phyloP scores from a whole-genome alignment of 2,113 vertebrate species.

The Aldabrachelys gigantea region DNA sequence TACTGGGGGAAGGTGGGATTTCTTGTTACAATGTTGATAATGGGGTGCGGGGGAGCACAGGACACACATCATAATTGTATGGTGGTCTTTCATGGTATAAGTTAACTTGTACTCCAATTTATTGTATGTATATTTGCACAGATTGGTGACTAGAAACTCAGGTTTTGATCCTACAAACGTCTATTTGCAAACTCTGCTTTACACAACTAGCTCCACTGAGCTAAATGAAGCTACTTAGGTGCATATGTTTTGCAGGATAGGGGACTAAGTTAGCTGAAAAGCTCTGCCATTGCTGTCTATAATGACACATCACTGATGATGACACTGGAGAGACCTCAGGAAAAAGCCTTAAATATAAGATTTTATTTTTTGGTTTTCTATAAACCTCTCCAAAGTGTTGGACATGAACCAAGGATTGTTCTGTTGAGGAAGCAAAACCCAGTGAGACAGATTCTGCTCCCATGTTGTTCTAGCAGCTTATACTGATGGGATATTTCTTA shows the following conservation, averaged over 20 bases:
- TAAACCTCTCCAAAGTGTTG: neutral
- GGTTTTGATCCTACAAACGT: neutral
- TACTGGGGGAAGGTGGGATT: neutral
- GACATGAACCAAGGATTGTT: neutral
- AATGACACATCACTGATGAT: neutral
- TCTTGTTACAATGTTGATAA: neutral
- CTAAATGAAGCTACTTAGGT: neutral
- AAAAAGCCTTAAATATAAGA: neutral
- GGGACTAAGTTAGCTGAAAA: neutral
- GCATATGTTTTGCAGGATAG: neutral
- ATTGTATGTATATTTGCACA: neutral
- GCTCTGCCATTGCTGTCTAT: neutral
- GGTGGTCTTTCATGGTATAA: fast-evolving
- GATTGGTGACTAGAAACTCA: neutral
- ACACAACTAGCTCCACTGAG: neutral
- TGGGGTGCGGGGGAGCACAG: neutral
- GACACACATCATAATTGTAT: neutral
- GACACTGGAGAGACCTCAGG: neutral
- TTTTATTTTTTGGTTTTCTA: neutral
- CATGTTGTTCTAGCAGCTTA: neutral
- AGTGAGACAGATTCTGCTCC: neutral
- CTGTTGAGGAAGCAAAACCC: neutral
- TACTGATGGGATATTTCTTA: neutral
- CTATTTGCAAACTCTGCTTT: neutral
- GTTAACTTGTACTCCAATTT: neutral